Conservation (phyloP, 2,113 vertebrate species). For the Pampusana beccarii region DNA sequence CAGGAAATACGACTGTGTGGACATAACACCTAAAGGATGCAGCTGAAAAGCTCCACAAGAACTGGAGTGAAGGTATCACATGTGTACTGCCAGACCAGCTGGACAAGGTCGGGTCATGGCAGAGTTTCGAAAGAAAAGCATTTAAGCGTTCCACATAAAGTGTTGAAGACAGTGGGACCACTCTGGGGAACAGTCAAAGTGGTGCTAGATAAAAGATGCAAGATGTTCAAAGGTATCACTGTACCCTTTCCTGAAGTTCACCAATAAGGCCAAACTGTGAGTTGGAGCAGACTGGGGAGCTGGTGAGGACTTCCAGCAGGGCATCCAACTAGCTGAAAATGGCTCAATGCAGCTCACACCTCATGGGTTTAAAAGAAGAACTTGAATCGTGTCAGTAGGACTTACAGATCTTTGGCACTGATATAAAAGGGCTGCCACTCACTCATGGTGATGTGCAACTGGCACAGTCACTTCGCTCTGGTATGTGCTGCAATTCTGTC, state of each 20-base stretch:
- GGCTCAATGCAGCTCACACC: neutral
- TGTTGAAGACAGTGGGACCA: neutral
- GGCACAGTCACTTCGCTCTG: neutral
- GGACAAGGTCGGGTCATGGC: rapidly evolving
- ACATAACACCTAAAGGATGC: neutral
- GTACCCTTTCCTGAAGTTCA: neutral
- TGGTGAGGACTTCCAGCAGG: neutral
- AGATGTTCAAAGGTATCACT: neutral
- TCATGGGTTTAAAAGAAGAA: neutral
- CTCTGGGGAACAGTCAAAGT: neutral
- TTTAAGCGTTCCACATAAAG: neutral
- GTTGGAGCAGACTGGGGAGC: neutral
- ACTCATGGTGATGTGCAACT: rapidly evolving
- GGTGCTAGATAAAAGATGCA: neutral
- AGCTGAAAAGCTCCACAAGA: neutral
- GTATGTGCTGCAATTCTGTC: neutral
- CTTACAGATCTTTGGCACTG: neutral
- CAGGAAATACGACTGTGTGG: neutral
- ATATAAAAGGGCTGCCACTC: neutral
- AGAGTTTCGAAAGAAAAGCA: neutral
- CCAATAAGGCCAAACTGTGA: neutral
- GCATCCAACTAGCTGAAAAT: neutral
- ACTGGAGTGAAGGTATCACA: neutral
- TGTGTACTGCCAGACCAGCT: neutral
- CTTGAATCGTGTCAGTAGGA: neutral